Conservation (phyloP, 2,797 vertebrate species). For the Ispidina picta region DNA sequence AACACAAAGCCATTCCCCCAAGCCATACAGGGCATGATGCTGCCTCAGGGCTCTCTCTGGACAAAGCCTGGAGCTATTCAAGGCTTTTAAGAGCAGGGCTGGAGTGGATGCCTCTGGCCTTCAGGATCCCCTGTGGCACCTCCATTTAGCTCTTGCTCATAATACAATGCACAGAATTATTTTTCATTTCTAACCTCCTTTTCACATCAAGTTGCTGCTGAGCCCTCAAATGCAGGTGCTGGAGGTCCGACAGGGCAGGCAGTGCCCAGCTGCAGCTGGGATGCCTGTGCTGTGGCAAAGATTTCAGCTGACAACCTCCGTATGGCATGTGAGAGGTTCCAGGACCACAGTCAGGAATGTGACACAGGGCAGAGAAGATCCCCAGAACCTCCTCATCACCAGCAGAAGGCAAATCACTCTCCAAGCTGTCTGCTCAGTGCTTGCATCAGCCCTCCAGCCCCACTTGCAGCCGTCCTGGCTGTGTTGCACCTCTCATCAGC, state of each 20-base stretch:
- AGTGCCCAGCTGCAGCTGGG: not conserved
- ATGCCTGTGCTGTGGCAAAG: accelerated
- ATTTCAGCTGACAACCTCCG: accelerated
- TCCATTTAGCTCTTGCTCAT: not conserved
- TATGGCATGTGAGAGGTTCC: accelerated
- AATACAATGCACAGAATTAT: not conserved
- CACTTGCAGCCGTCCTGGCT: not conserved
- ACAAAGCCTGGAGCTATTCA: not conserved
- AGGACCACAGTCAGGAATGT: not conserved
- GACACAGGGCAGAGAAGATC: not conserved
- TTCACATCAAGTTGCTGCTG: not conserved
- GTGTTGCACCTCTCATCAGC: not conserved
- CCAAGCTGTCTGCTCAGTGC: not conserved
- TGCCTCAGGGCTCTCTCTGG: not conserved
- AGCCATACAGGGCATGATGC: not conserved
- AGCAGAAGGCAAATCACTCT: not conserved
- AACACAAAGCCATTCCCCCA: not conserved
- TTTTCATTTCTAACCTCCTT: not conserved
- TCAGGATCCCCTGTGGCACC: not conserved
- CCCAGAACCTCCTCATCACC: not conserved
- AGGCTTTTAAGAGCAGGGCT: not conserved
- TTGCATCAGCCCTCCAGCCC: not conserved
- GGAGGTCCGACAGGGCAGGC: accelerated
- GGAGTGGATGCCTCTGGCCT: not conserved
- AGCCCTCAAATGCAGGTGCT: accelerated